Conservation (phyloP, 2,888 invertebrate genomes). For the Amblyteles armatorius region DNA sequence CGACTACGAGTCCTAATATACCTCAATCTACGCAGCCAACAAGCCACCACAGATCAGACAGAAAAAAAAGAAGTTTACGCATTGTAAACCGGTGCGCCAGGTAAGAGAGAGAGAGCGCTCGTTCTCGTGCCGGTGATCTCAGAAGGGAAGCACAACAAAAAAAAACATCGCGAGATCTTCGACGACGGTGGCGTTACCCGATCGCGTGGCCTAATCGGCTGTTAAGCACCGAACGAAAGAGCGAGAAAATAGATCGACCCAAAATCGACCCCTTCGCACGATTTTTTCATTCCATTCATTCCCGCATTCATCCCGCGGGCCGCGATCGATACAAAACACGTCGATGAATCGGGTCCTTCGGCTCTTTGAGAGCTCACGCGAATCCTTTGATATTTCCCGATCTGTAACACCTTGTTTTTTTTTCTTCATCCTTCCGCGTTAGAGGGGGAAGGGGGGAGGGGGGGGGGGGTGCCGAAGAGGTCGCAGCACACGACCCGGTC, state of each 20-base stretch:
- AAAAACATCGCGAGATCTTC: slow-evolving; percentile 44
- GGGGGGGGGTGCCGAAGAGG: slow-evolving; percentile 32
- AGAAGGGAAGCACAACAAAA: background rate
- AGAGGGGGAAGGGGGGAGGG: slow-evolving; percentile 42
- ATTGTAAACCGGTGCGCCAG: background rate
- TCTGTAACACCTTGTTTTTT: slow-evolving; percentile 80
- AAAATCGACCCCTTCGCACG: slow-evolving; percentile 27
- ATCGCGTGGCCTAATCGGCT: slow-evolving; percentile 75
- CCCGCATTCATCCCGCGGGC: slow-evolving; percentile 61
- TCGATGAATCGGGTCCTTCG: slow-evolving; percentile 23
- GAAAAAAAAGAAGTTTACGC: slow-evolving; percentile 11
- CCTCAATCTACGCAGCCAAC: slow-evolving; percentile 2
- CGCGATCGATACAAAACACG: slow-evolving; percentile 57
- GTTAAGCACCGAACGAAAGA: slow-evolving; percentile 51
- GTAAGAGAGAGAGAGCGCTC: background rate
- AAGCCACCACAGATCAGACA: slow-evolving; percentile 27
- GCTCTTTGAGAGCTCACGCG: slow-evolving; percentile 68
- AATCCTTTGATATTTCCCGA: slow-evolving; percentile 75
- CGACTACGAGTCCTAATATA: slow-evolving; percentile 23
- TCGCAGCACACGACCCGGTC: slow-evolving; percentile 67
- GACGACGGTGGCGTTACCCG: slow-evolving; percentile 38
- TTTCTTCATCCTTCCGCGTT: slow-evolving; percentile 28
- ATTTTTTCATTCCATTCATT: slow-evolving; percentile 23
- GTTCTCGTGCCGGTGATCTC: slow-evolving; percentile 1
- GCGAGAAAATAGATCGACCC: slow-evolving; percentile 33